These are phyloP conservation scores for Cydia strobilella DNA, from an alignment of 1,140 invertebrate species.

Conservation along the genomic window DNA sequence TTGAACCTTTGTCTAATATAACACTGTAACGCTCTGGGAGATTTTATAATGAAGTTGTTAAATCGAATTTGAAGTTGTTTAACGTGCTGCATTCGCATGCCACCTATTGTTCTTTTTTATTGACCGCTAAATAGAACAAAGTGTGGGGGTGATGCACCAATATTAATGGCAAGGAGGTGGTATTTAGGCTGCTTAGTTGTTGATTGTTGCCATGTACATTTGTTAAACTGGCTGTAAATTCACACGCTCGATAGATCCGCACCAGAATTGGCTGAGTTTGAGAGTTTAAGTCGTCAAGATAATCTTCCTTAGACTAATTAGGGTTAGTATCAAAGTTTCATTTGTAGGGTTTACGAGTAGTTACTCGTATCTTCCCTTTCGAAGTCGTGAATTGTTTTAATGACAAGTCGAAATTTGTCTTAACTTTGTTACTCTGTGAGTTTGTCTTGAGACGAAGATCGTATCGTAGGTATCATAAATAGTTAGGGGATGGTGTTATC, in stretches of 20 bases:
- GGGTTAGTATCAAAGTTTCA: slow-evolving; percentile 10
- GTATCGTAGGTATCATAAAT: slow-evolving; percentile 50
- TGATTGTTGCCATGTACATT: slow-evolving; percentile 52
- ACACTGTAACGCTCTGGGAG: background rate
- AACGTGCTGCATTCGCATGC: slow-evolving; percentile 19
- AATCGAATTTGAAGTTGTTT: no score
- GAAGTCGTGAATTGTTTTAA: background rate
- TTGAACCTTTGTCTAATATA: background rate
- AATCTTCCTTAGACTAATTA: slow-evolving; percentile 45
- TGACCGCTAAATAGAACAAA: background rate
- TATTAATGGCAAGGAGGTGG: background rate
- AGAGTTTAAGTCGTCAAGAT: slow-evolving; percentile 50
- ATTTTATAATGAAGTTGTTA: background rate
- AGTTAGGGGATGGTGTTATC: slow-evolving; percentile 70
- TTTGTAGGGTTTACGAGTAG: background rate
- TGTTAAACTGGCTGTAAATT: slow-evolving; percentile 66
- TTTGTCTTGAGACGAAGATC: background rate
- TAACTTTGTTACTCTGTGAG: slow-evolving; percentile 10
- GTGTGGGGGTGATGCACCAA: background rate
- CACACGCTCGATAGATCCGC: slow-evolving; percentile 53
- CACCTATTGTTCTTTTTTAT: slow-evolving; percentile 38
- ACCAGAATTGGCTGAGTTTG: slow-evolving; percentile 52
- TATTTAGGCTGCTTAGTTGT: slow-evolving; percentile 35
- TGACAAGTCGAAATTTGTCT: background rate
- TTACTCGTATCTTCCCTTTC: background rate